Conservation (phyloP, 2,797 vertebrate species). For the Notamacropus eugenii region DNA sequence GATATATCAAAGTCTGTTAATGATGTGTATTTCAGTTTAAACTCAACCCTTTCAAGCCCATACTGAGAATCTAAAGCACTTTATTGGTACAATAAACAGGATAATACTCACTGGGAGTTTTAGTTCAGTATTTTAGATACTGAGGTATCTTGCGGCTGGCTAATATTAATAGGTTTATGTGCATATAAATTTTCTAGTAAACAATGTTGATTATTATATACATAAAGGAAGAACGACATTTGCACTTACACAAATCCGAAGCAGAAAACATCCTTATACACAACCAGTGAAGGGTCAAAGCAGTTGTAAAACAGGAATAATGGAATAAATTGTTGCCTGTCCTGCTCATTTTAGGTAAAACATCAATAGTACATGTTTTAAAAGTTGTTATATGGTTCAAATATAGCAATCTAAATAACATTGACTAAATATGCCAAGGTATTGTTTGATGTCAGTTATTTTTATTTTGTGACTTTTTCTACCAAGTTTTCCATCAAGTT, state of each 20-base stretch:
- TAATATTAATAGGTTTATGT: background rate
- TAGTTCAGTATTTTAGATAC: background rate
- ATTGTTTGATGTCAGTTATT: background rate
- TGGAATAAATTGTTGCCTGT: background rate
- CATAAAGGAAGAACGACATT: background rate
- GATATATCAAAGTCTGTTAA: background rate
- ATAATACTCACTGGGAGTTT: background rate
- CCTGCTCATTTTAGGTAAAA: background rate
- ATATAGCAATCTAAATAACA: background rate
- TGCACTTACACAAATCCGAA: background rate
- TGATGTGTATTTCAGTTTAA: background rate
- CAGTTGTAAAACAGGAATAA: background rate
- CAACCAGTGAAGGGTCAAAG: background rate
- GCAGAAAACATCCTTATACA: background rate
- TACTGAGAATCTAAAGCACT: background rate
- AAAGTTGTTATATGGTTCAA: background rate
- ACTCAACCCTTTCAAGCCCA: background rate
- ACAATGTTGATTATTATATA: background rate
- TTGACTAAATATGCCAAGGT: background rate
- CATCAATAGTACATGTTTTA: background rate
- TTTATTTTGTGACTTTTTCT: background rate
- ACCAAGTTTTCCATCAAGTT: background rate
- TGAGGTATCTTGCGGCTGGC: background rate
- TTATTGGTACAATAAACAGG: background rate
- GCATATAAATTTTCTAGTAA: background rate